Evolutionary conservation across 2,113 vertebrate species (phyloP).

Genomic region (Tragelaphus strepsiceros): DNA sequence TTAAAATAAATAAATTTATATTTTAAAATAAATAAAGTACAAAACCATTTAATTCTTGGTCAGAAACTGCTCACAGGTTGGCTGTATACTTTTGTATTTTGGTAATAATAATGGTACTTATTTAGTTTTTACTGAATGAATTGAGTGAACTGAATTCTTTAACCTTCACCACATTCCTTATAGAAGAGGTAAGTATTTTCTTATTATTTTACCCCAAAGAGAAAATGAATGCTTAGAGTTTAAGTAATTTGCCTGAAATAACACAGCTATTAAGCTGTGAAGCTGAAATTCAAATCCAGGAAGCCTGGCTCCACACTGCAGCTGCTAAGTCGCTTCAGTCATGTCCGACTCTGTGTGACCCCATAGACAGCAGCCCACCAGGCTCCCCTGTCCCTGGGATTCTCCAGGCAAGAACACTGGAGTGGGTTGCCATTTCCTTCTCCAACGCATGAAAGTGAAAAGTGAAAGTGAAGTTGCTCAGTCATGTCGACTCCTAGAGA

Average conservation of each 20-base stretch:
- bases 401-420: too few relatives aligned
- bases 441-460: too few relatives aligned
- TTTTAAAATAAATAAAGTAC: neutral
- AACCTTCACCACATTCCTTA: neutral
- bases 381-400: too few relatives aligned
- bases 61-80: neutral
- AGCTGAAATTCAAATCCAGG: constrained; percentile 32
- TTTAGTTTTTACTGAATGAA: neutral
- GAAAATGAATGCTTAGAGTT: neutral
- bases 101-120: neutral
- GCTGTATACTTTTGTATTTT: neutral
- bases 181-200: neutral
- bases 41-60: neutral
- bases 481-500: too few relatives aligned
- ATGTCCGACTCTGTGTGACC: too few relatives aligned
- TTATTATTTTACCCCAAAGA: neutral
- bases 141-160: neutral
- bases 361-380: too few relatives aligned
- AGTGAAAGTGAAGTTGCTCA: too few relatives aligned
- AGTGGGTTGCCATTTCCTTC: too few relatives aligned
- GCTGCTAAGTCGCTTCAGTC: too few relatives aligned
- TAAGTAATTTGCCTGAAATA: neutral
- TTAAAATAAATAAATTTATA: too few relatives aligned
- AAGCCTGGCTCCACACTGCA: neutral
- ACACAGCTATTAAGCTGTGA: neutral